Percentiles rank a stretch among this genome's conserved stretches.
These are phyloP conservation scores for Lamproptera curius DNA, from an alignment of 2,888 invertebrate genomes.

Conservation along the genomic window DNA sequence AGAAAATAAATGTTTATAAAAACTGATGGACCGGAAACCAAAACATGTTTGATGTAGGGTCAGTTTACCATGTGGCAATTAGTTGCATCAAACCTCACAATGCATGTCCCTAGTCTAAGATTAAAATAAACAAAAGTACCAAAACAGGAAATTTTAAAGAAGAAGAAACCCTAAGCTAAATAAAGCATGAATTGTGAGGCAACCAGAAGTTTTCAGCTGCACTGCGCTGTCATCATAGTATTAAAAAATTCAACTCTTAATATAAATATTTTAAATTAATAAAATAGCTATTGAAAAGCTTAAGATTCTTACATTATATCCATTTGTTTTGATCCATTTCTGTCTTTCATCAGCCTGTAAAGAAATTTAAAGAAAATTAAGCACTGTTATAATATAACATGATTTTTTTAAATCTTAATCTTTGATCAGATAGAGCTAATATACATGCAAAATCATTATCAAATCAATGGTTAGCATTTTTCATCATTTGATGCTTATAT, in stretches of 20 bases:
- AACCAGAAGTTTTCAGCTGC: conserved; percentile 69
- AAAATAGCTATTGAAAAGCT: no score
- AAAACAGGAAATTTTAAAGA: conserved; percentile 23
- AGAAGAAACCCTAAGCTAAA: conserved; percentile 44
- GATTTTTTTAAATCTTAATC: neutral
- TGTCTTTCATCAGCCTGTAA: no score
- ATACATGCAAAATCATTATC: conserved; percentile 73
- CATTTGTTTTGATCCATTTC: no score
- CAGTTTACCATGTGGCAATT: conserved; percentile 45
- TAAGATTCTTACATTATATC: no score
- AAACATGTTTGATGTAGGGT: conserved; percentile 25
- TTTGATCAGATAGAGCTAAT: conserved; percentile 50
- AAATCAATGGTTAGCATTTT: conserved; percentile 71
- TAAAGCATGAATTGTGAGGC: conserved; percentile 43
- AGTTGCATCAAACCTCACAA: conserved; percentile 63
- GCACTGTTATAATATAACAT: neutral
- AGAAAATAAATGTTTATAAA: conserved; percentile 11
- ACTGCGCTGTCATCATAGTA: conserved; percentile 73
- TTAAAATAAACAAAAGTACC: conserved; percentile 26
- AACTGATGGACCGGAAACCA: neutral
- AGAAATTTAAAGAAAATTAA: no score
- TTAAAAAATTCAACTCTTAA: neutral
- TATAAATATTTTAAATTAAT: no score
- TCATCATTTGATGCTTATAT: no score
- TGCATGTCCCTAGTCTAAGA: conserved; percentile 53